A percentile compares a stretch with the other conserved stretches of the same genome.
phyloP scores from a whole-genome alignment of 2,888 invertebrate genomes.

The Drosophila gaucha region DNA sequence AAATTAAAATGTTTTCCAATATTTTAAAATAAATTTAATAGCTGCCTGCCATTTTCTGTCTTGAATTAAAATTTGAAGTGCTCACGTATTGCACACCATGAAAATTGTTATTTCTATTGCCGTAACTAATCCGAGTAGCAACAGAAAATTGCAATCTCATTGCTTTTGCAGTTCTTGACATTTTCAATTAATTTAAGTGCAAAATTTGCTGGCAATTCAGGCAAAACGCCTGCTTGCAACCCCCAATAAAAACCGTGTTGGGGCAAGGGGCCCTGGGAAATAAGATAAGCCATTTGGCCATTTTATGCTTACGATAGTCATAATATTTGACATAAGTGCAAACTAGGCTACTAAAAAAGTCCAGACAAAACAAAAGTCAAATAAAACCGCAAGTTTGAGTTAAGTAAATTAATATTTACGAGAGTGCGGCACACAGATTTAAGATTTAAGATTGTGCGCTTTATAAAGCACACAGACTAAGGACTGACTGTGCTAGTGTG shows the following conservation, averaged over 20 bases:
- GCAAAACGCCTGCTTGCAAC: not conserved
- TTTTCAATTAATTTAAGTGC: conserved; percentile 31
- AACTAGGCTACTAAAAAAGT: conserved; percentile 23
- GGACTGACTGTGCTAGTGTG: conserved; percentile 39
- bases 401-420: conserved; percentile 76
- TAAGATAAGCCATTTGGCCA: conserved; percentile 17
- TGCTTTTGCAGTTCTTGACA: not conserved
- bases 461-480: conserved; percentile 40
- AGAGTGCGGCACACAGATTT: conserved; percentile 38
- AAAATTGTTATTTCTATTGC: not conserved
- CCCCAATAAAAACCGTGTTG: conserved; percentile 9
- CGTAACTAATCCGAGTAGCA: not conserved
- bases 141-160: not conserved
- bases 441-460: conserved; percentile 58
- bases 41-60: too few relatives aligned
- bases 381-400: conserved; percentile 48
- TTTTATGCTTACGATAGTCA: conserved; percentile 31
- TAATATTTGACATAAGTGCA: conserved; percentile 34
- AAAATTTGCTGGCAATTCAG: conserved; percentile 13
- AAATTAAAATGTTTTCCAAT: too few relatives aligned
- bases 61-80: not conserved
- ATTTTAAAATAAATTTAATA: too few relatives aligned
- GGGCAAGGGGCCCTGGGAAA: not conserved
- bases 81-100: not conserved
- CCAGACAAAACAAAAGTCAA: conserved; percentile 37